These are phyloP conservation scores for Exocentrus adspersus DNA, from an alignment of 2,888 invertebrate species.

Conservation along the genomic window DNA sequence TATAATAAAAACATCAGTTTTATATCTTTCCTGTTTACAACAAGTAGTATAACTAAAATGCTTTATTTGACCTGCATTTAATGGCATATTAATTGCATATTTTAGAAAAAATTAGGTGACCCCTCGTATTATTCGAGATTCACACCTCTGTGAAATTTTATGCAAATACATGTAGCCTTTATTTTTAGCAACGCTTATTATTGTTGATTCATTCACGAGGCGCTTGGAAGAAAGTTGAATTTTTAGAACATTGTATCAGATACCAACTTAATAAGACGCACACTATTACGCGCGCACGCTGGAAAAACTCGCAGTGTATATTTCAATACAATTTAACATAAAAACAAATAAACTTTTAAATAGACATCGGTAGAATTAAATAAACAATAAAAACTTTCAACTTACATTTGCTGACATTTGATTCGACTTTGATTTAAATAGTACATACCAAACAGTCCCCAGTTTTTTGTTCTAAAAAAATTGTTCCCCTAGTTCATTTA, in stretches of 20 bases:
- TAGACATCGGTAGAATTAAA: too few species aligned
- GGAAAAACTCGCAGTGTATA: background rate
- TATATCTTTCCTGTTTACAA: background rate
- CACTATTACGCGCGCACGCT: background rate
- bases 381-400: too few species aligned
- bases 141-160: conserved; percentile 18
- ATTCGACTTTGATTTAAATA: too few species aligned
- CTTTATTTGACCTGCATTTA: background rate
- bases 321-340: too few species aligned
- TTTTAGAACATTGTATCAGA: background rate
- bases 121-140: conserved; percentile 11
- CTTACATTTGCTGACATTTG: too few species aligned
- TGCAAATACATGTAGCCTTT: conserved; percentile 8
- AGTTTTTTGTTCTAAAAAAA: too few species aligned
- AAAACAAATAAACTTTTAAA: too few species aligned
- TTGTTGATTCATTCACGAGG: background rate
- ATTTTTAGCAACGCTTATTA: conserved; percentile 9
- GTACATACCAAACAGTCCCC: too few species aligned
- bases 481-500: too few species aligned
- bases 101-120: conserved; percentile 14
- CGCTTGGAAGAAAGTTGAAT: background rate
- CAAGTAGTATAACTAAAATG: background rate
- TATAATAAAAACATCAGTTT: background rate
- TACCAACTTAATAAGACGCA: background rate
- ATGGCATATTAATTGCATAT: conserved; percentile 1